phyloP scores from a whole-genome alignment of 2,113 vertebrate species.

The Mormyrus lacerda region DNA sequence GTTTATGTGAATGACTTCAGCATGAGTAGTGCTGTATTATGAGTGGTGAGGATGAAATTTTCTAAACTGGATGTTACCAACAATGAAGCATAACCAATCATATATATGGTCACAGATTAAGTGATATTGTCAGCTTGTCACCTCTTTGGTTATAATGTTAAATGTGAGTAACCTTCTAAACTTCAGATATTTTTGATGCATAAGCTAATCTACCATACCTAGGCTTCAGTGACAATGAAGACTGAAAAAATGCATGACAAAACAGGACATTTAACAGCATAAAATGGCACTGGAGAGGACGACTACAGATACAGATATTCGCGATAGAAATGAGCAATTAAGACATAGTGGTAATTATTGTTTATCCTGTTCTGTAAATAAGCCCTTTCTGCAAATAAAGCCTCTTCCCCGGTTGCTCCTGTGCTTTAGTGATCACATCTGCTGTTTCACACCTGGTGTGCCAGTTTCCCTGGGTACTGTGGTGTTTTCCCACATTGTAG shows the following conservation, averaged over 20 bases:
- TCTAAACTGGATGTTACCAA: neutral
- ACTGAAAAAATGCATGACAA: neutral
- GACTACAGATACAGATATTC: neutral
- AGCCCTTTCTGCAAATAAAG: neutral
- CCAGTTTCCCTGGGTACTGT: neutral
- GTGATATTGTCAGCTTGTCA: neutral
- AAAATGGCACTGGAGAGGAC: neutral
- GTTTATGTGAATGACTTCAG: neutral
- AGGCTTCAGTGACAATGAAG: neutral
- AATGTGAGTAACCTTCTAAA: neutral
- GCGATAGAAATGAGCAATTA: neutral
- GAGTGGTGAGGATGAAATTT: neutral
- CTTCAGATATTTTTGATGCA: neutral
- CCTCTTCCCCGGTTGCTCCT: neutral
- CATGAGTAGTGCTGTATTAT: neutral
- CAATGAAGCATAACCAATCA: neutral
- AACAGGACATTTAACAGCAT: neutral
- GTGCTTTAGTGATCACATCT: neutral
- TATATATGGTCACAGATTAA: neutral
- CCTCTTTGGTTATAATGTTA: neutral
- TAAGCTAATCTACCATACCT: neutral
- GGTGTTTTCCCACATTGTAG: neutral
- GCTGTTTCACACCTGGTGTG: neutral
- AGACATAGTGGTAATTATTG: neutral
- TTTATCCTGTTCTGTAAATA: neutral